A percentile compares a stretch with the other conserved stretches of the same genome.
Evolutionary conservation across 2,797 vertebrate species (phyloP).

Genomic region (Tiaroga cobitis): DNA sequence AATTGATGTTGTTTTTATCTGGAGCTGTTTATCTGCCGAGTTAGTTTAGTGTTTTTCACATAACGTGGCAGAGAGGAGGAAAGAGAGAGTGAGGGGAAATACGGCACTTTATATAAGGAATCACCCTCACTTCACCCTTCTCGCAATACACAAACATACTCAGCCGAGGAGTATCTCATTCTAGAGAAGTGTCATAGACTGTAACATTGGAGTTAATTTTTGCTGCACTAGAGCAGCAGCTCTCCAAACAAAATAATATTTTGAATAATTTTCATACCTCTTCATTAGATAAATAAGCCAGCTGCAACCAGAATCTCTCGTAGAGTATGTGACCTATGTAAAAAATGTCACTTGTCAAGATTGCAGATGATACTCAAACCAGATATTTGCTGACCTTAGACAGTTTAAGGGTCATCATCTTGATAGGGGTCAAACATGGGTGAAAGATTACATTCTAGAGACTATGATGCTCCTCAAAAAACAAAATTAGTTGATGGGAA

Average conservation of each 20-base stretch:
- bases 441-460: background rate
- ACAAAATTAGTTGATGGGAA: slow-evolving; percentile 5
- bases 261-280: slow-evolving; percentile 24
- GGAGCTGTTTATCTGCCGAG: slow-evolving; percentile 19
- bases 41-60: slow-evolving; percentile 21
- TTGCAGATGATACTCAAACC: slow-evolving; percentile 2
- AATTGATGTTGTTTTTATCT: slow-evolving; percentile 28
- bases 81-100: background rate
- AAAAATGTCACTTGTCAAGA: slow-evolving; percentile 23
- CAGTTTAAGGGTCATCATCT: slow-evolving; percentile 15
- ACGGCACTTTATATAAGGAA: background rate
- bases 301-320: background rate
- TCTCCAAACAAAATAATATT: slow-evolving; percentile 31
- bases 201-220: slow-evolving; percentile 18
- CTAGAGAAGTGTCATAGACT: slow-evolving; percentile 24
- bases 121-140: background rate
- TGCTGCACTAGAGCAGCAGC: slow-evolving; percentile 9
- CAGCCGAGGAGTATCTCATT: slow-evolving; percentile 19
- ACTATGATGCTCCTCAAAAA: background rate
- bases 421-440: background rate
- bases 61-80: background rate
- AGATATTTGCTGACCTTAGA: background rate
- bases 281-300: slow-evolving; percentile 38
- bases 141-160: slow-evolving; percentile 29
- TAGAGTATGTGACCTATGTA: slow-evolving; percentile 13